A percentile compares a stretch with the other conserved stretches of the same genome.
Evolutionary conservation across 2,113 vertebrate genomes (phyloP).

Genomic region (Mustelus asterias): DNA sequence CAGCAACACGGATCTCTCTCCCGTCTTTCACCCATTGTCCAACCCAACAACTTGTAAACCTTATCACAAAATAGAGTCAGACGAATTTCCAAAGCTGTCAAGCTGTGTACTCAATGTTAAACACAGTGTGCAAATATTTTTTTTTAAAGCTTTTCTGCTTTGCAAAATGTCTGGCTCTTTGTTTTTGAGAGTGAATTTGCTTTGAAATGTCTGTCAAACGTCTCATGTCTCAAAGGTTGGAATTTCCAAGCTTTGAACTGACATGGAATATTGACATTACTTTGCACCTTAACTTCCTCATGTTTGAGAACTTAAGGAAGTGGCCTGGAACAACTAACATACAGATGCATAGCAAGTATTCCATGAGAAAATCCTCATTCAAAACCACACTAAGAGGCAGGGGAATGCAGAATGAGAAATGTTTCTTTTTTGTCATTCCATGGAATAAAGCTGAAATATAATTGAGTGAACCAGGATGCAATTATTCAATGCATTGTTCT

Average conservation of each 20-base stretch:
- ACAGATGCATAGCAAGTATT: conserved; percentile 30
- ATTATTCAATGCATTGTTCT: neutral
- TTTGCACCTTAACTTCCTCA: conserved; percentile 61
- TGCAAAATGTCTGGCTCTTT: neutral
- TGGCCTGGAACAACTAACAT: conserved; percentile 63
- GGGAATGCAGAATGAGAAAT: neutral
- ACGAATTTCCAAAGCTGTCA: neutral
- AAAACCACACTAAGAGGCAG: neutral
- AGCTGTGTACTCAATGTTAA: neutral
- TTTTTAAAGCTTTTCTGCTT: neutral
- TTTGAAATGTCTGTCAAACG: conserved; percentile 50
- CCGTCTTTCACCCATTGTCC: neutral
- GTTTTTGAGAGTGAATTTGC: conserved; percentile 2
- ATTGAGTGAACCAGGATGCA: neutral
- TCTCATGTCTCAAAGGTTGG: conserved; percentile 52
- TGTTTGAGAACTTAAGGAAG: conserved; percentile 62
- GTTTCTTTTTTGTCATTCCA: neutral
- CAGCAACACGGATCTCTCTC: neutral
- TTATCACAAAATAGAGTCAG: neutral
- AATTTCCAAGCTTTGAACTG: conserved; percentile 54
- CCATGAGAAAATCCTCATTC: conserved; percentile 6
- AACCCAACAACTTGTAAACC: neutral
- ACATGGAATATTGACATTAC: conserved; percentile 62
- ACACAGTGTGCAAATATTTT: neutral
- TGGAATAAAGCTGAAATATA: conserved; percentile 6